Evolutionary conservation across 2,797 vertebrate genomes (phyloP).

Genomic region (Darevskia mixta): DNA sequence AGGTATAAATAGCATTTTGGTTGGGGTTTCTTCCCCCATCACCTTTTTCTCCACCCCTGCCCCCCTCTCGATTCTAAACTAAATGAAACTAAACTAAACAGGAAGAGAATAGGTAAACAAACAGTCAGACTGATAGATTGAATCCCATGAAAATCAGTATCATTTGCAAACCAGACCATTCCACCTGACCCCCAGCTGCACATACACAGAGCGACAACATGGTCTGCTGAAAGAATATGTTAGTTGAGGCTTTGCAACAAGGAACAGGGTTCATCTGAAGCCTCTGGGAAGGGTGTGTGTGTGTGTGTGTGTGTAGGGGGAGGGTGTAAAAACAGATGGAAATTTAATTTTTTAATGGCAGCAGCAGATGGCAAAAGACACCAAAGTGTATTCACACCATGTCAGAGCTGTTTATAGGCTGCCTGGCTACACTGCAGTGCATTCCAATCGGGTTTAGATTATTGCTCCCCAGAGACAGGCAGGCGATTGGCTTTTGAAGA

Average conservation of each 20-base stretch:
- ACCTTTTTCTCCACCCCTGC: neutral
- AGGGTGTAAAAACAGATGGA: slow-evolving; percentile 80
- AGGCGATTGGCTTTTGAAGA: slow-evolving; percentile 19
- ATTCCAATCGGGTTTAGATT: slow-evolving; percentile 20
- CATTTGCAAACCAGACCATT: neutral
- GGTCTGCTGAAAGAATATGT: neutral
- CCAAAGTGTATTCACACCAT: slow-evolving; percentile 70
- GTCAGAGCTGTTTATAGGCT: slow-evolving; percentile 65
- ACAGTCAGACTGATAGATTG: neutral
- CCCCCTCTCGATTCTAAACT: slow-evolving; percentile 26
- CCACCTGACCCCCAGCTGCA: neutral
- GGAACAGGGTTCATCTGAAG: slow-evolving; percentile 31
- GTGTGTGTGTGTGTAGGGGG: neutral
- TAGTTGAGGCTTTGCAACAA: slow-evolving; percentile 11
- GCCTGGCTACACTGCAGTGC: slow-evolving; percentile 27
- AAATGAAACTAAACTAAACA: neutral
- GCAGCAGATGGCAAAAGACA: slow-evolving; percentile 84
- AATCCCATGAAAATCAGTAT: neutral
- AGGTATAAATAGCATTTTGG: neutral
- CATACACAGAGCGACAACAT: neutral
- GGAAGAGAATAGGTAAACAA: neutral
- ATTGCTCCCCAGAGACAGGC: slow-evolving; percentile 19
- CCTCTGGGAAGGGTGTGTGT: slow-evolving; percentile 48
- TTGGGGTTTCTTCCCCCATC: neutral
- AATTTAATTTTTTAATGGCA: slow-evolving; percentile 81